Evolutionary conservation across 2,888 invertebrate genomes (phyloP).

Genomic region (Pachycephus smyrnensis): DNA sequence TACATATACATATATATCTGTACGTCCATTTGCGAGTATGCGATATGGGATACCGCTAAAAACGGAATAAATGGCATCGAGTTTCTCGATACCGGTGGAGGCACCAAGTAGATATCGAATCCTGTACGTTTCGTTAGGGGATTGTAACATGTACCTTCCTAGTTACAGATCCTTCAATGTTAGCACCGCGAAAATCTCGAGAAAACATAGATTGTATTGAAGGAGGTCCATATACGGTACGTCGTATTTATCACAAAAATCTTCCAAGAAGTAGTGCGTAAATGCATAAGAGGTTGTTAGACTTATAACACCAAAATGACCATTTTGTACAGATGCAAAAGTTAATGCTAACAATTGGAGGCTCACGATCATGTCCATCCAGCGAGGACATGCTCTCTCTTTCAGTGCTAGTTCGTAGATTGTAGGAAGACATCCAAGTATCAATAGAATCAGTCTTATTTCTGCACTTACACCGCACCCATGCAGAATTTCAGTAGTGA

Average conservation of each 20-base stretch:
- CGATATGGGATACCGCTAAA: neutral
- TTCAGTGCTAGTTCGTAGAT: conserved; percentile 51
- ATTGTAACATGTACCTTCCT: neutral
- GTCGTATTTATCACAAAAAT: conserved; percentile 59
- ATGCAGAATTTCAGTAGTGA: conserved; percentile 56
- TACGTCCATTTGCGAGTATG: neutral
- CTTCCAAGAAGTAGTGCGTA: conserved; percentile 56
- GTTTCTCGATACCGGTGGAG: neutral
- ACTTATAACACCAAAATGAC: conserved; percentile 52
- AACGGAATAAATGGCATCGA: neutral
- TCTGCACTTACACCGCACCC: conserved; percentile 49
- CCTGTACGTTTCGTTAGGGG: neutral
- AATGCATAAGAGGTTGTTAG: conserved; percentile 55
- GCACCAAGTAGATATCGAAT: neutral
- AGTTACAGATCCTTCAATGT: conserved; percentile 53
- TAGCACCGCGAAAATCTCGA: conserved; percentile 55
- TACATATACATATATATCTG: neutral
- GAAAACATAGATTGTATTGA: conserved; percentile 59
- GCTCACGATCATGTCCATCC: conserved; percentile 45
- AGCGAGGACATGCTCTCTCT: conserved; percentile 44
- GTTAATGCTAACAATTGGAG: conserved; percentile 46
- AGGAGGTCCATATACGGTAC: conserved; percentile 59
- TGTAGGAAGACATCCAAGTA: conserved; percentile 50
- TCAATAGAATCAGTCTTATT: conserved; percentile 49
- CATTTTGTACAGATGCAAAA: conserved; percentile 47